Percentiles rank a stretch among this genome's conserved stretches.
Evolutionary conservation across 2,888 invertebrate genomes (phyloP).

Genomic region (Salticus scenicus): DNA sequence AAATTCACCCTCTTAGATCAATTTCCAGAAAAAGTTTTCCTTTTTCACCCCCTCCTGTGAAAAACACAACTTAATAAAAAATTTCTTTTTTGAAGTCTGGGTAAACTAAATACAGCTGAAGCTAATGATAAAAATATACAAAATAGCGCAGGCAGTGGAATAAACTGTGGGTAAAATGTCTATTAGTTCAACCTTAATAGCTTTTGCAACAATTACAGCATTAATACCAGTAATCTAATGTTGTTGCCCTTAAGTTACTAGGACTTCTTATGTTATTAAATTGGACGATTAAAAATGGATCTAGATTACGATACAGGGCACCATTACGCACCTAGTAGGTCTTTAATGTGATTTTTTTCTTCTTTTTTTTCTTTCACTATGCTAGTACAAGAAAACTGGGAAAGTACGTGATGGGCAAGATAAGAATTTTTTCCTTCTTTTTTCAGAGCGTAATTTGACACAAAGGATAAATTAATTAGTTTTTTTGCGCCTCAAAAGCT

Average conservation of each 20-base stretch:
- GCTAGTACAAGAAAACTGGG: constrained; percentile 22
- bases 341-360: constrained; percentile 40
- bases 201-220: constrained; percentile 64
- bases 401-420: constrained; percentile 50
- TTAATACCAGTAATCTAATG: constrained; percentile 65
- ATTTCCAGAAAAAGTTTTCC: constrained; percentile 43
- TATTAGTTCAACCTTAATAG: constrained; percentile 65
- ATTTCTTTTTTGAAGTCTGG: constrained; percentile 24
- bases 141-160: constrained; percentile 53
- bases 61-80: constrained; percentile 62
- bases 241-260: constrained; percentile 32
- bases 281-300: constrained; percentile 63
- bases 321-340: constrained; percentile 43
- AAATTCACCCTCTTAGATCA: constrained; percentile 67
- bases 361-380: background rate
- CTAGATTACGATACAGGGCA: constrained; percentile 49
- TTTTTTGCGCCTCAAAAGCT: constrained; percentile 26
- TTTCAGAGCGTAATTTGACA: constrained; percentile 51
- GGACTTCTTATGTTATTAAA: constrained; percentile 67
- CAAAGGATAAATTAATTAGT: constrained; percentile 54
- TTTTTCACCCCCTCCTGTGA: constrained; percentile 23
- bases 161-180: constrained; percentile 60
- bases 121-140: constrained; percentile 70
- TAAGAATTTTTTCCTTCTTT: constrained; percentile 33
- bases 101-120: constrained; percentile 66